These are phyloP conservation scores for Diglossa cyanea DNA, from an alignment of 2,797 vertebrate genomes.

Conservation along the genomic window DNA sequence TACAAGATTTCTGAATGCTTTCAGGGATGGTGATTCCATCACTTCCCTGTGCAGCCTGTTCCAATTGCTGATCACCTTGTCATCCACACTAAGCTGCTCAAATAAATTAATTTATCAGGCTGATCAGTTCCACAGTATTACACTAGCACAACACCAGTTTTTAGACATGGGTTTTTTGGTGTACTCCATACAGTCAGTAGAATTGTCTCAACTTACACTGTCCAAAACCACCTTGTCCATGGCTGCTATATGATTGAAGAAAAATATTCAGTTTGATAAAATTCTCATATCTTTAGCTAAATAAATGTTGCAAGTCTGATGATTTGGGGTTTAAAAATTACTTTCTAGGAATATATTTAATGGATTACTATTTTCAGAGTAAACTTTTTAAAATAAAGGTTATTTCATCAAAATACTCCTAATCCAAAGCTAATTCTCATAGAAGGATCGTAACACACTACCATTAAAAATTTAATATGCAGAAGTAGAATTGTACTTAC, in stretches of 20 bases:
- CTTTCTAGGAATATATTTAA: not conserved
- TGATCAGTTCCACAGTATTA: not conserved
- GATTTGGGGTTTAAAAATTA: not conserved
- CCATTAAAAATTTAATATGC: not conserved
- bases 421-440: not conserved
- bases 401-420: not conserved
- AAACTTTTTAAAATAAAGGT: not conserved
- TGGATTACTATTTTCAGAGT: not conserved
- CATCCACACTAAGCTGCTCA: not conserved
- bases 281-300: not conserved
- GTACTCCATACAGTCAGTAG: not conserved
- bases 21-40: accelerated
- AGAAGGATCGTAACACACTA: not conserved
- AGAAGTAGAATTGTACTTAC: not conserved
- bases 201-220: not conserved
- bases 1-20: not conserved
- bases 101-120: not conserved
- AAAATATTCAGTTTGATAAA: not conserved
- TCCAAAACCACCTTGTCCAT: not conserved
- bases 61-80: not conserved
- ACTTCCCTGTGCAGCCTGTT: not conserved
- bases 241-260: not conserved
- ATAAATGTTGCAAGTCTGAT: not conserved
- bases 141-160: not conserved
- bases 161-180: not conserved